Evolutionary conservation across 2,888 invertebrate genomes (phyloP).

Genomic region (Andrena dorsata): DNA sequence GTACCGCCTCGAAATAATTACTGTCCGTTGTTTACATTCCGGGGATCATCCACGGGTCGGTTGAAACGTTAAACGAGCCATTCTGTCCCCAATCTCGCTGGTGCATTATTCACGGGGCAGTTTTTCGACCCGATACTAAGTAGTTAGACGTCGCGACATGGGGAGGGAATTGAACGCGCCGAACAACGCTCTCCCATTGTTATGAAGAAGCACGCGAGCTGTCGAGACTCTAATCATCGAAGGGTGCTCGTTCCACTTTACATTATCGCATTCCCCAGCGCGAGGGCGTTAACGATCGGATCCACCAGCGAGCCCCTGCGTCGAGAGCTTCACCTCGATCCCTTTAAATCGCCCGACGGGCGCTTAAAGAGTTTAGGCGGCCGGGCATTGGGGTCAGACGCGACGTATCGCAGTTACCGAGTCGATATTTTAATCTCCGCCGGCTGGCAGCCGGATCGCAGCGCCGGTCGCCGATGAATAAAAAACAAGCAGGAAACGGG

Average conservation of each 20-base stretch:
- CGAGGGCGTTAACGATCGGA: conserved; percentile 7
- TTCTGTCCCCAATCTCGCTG: neutral
- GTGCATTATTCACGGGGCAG: neutral
- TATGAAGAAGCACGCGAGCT: neutral
- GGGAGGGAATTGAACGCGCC: too few species aligned
- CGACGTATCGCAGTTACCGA: conserved; percentile 74
- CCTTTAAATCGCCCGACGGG: conserved; percentile 56
- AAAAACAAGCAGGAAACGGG: conserved; percentile 37
- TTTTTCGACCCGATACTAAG: neutral
- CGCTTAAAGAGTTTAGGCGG: conserved; percentile 73
- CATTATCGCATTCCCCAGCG: neutral
- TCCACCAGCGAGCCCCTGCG: conserved; percentile 9
- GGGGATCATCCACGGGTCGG: neutral
- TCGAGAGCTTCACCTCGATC: conserved; percentile 44
- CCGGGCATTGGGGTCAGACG: conserved; percentile 74
- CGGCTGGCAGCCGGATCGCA: conserved; percentile 72
- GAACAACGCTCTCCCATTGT: neutral
- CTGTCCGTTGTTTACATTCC: neutral
- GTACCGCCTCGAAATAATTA: conserved; percentile 16
- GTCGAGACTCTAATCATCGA: neutral
- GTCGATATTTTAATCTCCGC: conserved; percentile 84
- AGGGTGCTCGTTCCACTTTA: conserved; percentile 4
- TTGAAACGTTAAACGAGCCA: neutral
- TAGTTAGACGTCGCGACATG: neutral
- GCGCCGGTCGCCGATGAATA: conserved; percentile 60